A percentile compares a stretch with the other conserved stretches of the same genome.
phyloP scores from a whole-genome alignment of 2,797 vertebrate genomes.

The Eutrigla gurnardus region DNA sequence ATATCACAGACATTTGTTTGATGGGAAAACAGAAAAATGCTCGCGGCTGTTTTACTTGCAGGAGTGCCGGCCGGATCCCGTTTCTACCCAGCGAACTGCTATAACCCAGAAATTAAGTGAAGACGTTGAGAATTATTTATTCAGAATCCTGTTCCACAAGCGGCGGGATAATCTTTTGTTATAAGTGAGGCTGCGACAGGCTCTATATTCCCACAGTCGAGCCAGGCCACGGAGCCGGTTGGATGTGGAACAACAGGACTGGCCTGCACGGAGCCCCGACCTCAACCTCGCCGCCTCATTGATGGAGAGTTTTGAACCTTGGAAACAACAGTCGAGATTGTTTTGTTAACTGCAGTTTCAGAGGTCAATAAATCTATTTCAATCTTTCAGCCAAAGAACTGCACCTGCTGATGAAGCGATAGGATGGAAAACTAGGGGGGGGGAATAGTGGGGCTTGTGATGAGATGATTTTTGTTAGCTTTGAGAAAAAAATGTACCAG shows the following conservation, averaged over 20 bases:
- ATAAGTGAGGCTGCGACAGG: slow-evolving; percentile 14
- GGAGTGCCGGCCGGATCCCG: slow-evolving; percentile 45
- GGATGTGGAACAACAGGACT: not conserved
- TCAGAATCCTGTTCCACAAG: slow-evolving; percentile 54
- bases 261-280: not conserved
- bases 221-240: not conserved
- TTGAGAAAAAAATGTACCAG: too few relatives aligned
- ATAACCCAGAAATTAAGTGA: slow-evolving; percentile 44
- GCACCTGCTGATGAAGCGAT: too few relatives aligned
- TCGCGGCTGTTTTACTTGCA: slow-evolving; percentile 58
- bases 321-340: not conserved
- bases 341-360: not conserved
- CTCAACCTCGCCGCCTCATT: not conserved
- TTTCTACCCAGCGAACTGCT: slow-evolving; percentile 36
- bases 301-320: not conserved
- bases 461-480: too few relatives aligned
- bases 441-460: too few relatives aligned
- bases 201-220: slow-evolving; percentile 55
- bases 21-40: slow-evolving; percentile 63
- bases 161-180: slow-evolving; percentile 34
- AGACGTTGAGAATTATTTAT: slow-evolving; percentile 64
- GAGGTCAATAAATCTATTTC: too few relatives aligned
- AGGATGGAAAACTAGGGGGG: too few relatives aligned
- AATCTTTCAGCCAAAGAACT: not conserved
- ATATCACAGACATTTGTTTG: slow-evolving; percentile 63